Evolutionary conservation across 2,888 invertebrate genomes (phyloP).

Genomic region (Euzetes globulus): DNA sequence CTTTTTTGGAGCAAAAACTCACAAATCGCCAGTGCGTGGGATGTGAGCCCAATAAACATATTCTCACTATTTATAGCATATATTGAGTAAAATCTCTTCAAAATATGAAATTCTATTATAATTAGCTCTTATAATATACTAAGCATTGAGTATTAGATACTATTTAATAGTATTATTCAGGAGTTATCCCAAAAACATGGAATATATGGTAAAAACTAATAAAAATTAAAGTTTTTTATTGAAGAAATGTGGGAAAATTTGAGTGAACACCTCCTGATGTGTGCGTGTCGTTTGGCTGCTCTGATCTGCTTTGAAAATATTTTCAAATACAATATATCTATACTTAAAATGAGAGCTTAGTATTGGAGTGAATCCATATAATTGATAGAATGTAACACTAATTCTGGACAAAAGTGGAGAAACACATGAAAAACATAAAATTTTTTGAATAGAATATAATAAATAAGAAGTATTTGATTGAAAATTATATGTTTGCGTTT

Average conservation of each 20-base stretch:
- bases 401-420: not conserved
- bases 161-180: slow-evolving; percentile 4
- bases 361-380: slow-evolving; percentile 15
- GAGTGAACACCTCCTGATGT: not conserved
- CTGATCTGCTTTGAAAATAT: not conserved
- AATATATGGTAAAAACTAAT: slow-evolving; percentile 11
- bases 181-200: not conserved
- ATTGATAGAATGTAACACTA: not conserved
- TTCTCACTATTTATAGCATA: not conserved
- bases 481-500: not conserved
- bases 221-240: slow-evolving; percentile 22
- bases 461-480: not conserved
- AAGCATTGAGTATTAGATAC: not conserved
- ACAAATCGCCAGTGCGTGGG: slow-evolving; percentile 10
- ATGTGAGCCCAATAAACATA: slow-evolving; percentile 3
- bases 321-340: slow-evolving; percentile 13
- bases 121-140: slow-evolving; percentile 13
- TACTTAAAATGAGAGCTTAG: slow-evolving; percentile 13
- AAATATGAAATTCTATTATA: slow-evolving; percentile 12
- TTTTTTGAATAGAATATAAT: not conserved
- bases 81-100: not conserved
- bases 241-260: slow-evolving; percentile 16
- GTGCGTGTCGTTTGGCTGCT: slow-evolving; percentile 5
- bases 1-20: slow-evolving; percentile 15
- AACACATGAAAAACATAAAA: not conserved